phyloP scores from a whole-genome alignment of 2,797 vertebrate species.

The Rhinella marina region DNA sequence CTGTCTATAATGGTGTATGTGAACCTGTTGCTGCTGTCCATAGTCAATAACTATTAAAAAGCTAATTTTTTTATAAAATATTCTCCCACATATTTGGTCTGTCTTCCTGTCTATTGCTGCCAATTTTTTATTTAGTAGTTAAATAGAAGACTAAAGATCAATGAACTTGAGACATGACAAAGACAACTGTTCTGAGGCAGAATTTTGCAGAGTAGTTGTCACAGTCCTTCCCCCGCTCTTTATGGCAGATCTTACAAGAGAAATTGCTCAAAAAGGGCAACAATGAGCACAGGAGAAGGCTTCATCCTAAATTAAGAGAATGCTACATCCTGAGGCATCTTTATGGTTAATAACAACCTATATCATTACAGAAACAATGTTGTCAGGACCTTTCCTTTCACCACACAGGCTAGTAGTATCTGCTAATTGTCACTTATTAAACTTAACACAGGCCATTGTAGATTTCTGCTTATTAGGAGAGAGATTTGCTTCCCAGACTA shows the following conservation, averaged over 20 bases:
- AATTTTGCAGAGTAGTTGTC: too few relatives aligned
- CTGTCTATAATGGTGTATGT: too few relatives aligned
- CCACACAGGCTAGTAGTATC: neutral
- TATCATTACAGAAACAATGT: neutral
- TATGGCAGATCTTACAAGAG: neutral
- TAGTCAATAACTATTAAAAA: too few relatives aligned
- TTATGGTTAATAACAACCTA: neutral
- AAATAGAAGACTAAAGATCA: too few relatives aligned
- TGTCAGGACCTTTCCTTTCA: neutral
- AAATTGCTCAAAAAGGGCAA: neutral
- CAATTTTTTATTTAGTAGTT: too few relatives aligned
- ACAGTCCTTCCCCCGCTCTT: neutral
- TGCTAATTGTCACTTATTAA: slow-evolving; percentile 16
- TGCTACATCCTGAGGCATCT: neutral
- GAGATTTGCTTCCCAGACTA: neutral
- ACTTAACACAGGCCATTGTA: neutral
- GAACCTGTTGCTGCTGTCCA: too few relatives aligned
- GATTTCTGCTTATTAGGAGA: slow-evolving; percentile 25
- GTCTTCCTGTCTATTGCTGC: too few relatives aligned
- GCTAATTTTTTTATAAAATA: too few relatives aligned
- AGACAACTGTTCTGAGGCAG: too few relatives aligned
- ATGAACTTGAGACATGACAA: too few relatives aligned
- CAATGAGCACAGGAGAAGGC: neutral
- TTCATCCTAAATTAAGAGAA: neutral
- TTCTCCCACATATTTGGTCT: too few relatives aligned